Base-by-base conservation (phyloP, 1,140 invertebrate species). In the Drosophila rhopaloa region DNA sequence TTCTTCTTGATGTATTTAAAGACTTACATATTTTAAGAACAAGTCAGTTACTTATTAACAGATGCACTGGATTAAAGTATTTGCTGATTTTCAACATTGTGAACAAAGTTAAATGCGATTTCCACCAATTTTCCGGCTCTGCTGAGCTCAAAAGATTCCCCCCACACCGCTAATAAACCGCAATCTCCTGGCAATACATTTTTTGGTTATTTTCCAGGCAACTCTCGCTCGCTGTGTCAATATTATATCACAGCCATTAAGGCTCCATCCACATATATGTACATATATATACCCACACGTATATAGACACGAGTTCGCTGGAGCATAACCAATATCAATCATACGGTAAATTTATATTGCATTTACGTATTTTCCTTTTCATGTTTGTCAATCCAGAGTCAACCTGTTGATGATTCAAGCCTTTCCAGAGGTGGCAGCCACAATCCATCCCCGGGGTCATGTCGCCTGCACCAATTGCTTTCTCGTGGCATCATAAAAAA, bases 381-480 rank as follows among this genome's bases (percentile, higher is more conserved):
- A 66, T 78, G 79, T 88, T 79, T 88, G 82, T 72, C 82, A 88
- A 88, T 79, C 81, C 63, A 65, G 44, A 50, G 66, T 35, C 53
- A 83, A 86, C 83, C 83, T 86, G 82, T 86, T 86, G 82, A 86
- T 68, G 67, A 46, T 51, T 55, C 73, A 78, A 75, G 68, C 75
- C 66, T 63, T 81, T 83, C 43, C 6, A 32, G 8, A 41, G 67
- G 58, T 55, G 62, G 44, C 62, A 53, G 59, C 35, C 66, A 35
- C 35, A 35, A 55, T 62, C 32, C 44, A 27, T 74, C 46, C 35
- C 35, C 16, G 13, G 51, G 67, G 51, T 29, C 13, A 32, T 48
- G 54, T 76, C 37, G 50, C 54, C 65, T 68, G 62, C 32, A 43
- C 29, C 50, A 32, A 55, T 41, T 8, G 1, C 32, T 37, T 68